Conservation (phyloP, 2,113 vertebrate species). For the Benitochromis conjunctus region DNA sequence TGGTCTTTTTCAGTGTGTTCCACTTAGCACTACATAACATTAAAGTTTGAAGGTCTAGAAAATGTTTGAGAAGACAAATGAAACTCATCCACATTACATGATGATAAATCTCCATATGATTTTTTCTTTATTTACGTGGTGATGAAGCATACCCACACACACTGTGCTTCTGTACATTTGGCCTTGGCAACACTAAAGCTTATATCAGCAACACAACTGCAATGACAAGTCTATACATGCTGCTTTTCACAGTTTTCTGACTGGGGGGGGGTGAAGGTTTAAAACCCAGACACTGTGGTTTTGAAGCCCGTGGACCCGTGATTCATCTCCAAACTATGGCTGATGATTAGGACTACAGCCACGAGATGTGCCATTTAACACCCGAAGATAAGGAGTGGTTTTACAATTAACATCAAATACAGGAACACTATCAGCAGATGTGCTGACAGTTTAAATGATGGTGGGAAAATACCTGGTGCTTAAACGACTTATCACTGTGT, state of each 20-base stretch:
- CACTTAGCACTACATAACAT: too few relatives aligned
- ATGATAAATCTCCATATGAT: background rate
- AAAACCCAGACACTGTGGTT: constrained; percentile 33
- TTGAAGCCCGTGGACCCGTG: constrained; percentile 18
- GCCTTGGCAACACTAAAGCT: background rate
- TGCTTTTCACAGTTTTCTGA: constrained; percentile 30
- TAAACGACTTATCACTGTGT: background rate
- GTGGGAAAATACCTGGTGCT: background rate
- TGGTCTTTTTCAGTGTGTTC: too few relatives aligned
- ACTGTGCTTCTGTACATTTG: background rate
- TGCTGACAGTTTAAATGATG: background rate
- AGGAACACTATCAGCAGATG: background rate
- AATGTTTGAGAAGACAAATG: too few relatives aligned
- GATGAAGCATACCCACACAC: background rate
- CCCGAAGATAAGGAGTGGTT: constrained; percentile 16
- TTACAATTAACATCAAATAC: background rate
- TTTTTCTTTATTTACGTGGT: background rate
- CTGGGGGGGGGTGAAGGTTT: constrained; percentile 18
- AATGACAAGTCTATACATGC: constrained; percentile 46
- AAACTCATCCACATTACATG: background rate
- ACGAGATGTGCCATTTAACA: background rate
- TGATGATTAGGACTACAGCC: background rate
- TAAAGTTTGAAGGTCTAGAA: too few relatives aligned
- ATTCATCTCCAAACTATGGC: constrained; percentile 46
- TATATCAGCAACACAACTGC: constrained; percentile 31